Percentiles rank a stretch among this genome's conserved stretches.
These are phyloP conservation scores for Cryptotermes secundus DNA, from an alignment of 1,140 invertebrate genomes.

Conservation along the genomic window DNA sequence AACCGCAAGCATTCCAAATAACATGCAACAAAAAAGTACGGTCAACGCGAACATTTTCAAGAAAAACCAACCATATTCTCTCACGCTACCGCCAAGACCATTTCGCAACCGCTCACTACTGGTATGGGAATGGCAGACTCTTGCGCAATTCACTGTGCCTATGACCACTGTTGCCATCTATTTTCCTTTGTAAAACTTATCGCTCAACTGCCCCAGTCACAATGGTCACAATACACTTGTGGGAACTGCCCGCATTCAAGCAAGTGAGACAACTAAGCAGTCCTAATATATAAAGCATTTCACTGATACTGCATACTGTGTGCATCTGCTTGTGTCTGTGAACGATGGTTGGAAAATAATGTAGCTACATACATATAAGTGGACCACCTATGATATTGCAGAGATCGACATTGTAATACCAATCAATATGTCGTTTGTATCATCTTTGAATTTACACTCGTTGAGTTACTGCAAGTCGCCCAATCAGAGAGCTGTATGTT, in stretches of 20 bases:
- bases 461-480: not conserved
- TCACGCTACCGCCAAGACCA: not conserved
- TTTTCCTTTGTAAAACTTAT: too few species aligned
- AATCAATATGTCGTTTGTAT: not conserved
- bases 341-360: not conserved
- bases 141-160: too few species aligned
- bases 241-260: too few species aligned
- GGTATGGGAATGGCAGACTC: too few species aligned
- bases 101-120: too few species aligned
- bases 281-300: too few species aligned
- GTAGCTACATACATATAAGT: not conserved
- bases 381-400: not conserved
- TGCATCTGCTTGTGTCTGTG: too few species aligned
- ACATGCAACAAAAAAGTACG: not conserved
- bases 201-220: too few species aligned
- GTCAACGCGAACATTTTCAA: not conserved
- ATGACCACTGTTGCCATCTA: too few species aligned
- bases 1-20: not conserved
- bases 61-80: not conserved
- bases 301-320: too few species aligned
- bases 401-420: not conserved
- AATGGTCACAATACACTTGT: too few species aligned
- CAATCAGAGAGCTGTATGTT: conserved; percentile 24
- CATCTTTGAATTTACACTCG: not conserved
- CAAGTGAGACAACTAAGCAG: too few species aligned